Evolutionary conservation across 2,888 invertebrate genomes (phyloP).

Genomic region (Troilus luridus): DNA sequence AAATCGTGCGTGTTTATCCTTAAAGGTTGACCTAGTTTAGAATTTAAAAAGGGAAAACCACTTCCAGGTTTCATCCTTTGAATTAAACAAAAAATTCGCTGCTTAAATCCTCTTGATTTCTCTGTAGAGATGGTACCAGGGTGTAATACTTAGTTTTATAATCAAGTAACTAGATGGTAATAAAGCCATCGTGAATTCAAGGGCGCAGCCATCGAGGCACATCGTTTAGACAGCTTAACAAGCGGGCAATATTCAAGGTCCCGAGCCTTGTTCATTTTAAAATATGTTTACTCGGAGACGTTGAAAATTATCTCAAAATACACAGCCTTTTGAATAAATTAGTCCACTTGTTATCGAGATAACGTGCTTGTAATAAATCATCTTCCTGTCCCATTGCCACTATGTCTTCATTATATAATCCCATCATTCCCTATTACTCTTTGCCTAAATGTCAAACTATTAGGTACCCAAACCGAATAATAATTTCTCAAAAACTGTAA

Average conservation of each 20-base stretch:
- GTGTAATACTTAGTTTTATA: not conserved
- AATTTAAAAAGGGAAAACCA: not conserved
- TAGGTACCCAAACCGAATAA: not conserved
- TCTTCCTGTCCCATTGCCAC: slow-evolving; percentile 42
- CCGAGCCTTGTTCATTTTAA: slow-evolving; percentile 35
- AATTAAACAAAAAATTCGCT: not conserved
- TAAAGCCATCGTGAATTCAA: slow-evolving; percentile 35
- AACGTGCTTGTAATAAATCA: slow-evolving; percentile 56
- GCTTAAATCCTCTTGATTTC: not conserved
- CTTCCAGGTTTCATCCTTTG: not conserved
- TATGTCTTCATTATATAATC: slow-evolving; percentile 25
- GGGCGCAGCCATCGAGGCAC: not conserved
- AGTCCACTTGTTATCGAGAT: slow-evolving; percentile 53
- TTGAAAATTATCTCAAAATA: slow-evolving; percentile 52
- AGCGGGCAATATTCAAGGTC: slow-evolving; percentile 29
- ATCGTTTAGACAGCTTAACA: not conserved
- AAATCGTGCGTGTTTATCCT: not conserved
- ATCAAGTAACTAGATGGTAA: not conserved
- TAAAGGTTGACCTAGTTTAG: not conserved
- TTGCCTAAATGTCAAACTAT: slow-evolving; percentile 16
- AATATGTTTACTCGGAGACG: slow-evolving; percentile 52
- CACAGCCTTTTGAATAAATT: slow-evolving; percentile 57
- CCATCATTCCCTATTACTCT: not conserved
- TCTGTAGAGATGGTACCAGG: not conserved
- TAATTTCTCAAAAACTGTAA: slow-evolving; percentile 4